A percentile compares a stretch with the other conserved stretches of the same genome.
phyloP scores from a whole-genome alignment of 2,797 vertebrate species.

The Prionace glauca region DNA sequence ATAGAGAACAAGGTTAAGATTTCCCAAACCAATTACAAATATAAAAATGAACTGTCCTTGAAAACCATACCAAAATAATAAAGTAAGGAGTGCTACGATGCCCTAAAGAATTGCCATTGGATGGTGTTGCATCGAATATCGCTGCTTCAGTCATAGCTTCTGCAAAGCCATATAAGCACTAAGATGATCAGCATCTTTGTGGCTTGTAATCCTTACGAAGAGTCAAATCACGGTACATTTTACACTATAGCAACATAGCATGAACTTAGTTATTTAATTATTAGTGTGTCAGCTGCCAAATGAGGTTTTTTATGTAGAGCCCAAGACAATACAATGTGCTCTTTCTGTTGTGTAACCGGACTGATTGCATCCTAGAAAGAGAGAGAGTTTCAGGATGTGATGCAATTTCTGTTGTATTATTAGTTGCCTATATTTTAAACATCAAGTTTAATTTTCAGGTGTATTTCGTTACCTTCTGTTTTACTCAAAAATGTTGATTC shows the following conservation, averaged over 20 bases:
- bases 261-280: neutral
- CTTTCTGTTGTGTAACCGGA: neutral
- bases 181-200: neutral
- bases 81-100: constrained; percentile 77
- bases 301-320: neutral
- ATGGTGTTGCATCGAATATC: constrained; percentile 63
- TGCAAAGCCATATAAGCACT: neutral
- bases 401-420: neutral
- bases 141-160: constrained; percentile 51
- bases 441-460: neutral
- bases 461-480: neutral
- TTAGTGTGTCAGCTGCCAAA: neutral
- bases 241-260: neutral
- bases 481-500: neutral
- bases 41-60: neutral
- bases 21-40: neutral
- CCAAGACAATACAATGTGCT: neutral
- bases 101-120: constrained; percentile 76
- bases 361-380: neutral
- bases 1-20: neutral
- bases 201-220: neutral
- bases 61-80: constrained; percentile 13
- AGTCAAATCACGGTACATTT: neutral
- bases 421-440: neutral
- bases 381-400: neutral